phyloP scores from a whole-genome alignment of 2,113 vertebrate species.

The Mesitornis unicolor region DNA sequence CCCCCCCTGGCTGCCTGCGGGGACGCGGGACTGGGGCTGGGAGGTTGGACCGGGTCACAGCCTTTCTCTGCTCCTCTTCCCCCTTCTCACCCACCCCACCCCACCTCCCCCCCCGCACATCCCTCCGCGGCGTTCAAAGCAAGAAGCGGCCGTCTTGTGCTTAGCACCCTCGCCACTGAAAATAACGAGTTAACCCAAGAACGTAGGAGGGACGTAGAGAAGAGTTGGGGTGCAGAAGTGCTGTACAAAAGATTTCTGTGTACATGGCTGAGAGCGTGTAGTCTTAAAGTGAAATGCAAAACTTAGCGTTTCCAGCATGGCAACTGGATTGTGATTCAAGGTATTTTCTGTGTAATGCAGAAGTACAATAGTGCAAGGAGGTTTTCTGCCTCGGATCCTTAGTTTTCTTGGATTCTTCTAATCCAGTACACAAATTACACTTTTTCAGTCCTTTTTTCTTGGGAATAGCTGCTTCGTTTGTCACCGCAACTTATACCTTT shows the following conservation, averaged over 20 bases:
- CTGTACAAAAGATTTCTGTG: constrained; percentile 63
- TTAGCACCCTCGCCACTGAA: background rate
- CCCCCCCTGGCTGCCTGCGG: constrained; percentile 45
- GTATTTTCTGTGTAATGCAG: constrained; percentile 32
- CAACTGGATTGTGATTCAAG: constrained; percentile 50
- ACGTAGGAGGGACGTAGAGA: constrained; percentile 58
- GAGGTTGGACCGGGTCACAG: constrained; percentile 40
- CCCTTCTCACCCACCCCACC: too few relatives aligned
- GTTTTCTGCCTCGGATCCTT: background rate
- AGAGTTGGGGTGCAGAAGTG: constrained; percentile 65
- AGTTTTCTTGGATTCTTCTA: background rate
- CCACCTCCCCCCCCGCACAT: background rate
- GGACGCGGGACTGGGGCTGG: constrained; percentile 20
- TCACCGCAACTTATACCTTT: background rate
- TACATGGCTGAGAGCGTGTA: constrained; percentile 28
- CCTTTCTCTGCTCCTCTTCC: background rate
- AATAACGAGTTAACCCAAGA: constrained; percentile 58
- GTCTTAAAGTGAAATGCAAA: constrained; percentile 68
- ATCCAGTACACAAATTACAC: background rate
- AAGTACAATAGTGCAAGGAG: background rate
- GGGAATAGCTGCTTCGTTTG: background rate
- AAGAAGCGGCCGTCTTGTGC: background rate
- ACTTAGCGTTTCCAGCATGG: constrained; percentile 45
- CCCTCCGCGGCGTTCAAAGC: constrained; percentile 2
- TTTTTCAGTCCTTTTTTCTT: background rate